Evolutionary conservation across 2,888 invertebrate species (phyloP).

Genomic region (Polymixis flavicincta): DNA sequence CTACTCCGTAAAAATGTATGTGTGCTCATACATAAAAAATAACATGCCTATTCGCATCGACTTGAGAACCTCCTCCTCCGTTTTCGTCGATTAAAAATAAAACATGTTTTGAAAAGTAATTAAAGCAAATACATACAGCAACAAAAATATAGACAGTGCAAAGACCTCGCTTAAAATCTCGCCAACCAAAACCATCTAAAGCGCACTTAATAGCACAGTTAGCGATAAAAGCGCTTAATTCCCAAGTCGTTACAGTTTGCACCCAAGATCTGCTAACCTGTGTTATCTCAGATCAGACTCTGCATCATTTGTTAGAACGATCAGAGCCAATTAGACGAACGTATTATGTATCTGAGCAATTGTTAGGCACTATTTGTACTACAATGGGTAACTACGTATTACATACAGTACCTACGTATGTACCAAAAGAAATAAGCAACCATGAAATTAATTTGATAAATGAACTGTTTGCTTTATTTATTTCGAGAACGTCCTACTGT

Average conservation of each 20-base stretch:
- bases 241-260: constrained; percentile 18
- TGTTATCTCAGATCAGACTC: constrained; percentile 25
- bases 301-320: constrained; percentile 20
- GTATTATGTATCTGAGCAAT: background rate
- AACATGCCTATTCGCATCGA: too few species aligned
- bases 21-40: too few species aligned
- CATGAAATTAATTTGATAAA: too few species aligned
- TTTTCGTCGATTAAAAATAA: too few species aligned
- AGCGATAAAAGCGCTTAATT: constrained; percentile 44
- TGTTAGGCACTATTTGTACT: background rate
- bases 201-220: background rate
- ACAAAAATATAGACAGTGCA: background rate
- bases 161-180: background rate
- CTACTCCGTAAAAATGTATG: too few species aligned
- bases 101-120: background rate
- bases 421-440: too few species aligned
- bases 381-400: background rate
- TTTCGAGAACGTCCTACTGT: too few species aligned
- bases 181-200: background rate
- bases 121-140: too few species aligned
- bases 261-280: constrained; percentile 27
- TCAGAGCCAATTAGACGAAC: constrained; percentile 29
- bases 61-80: too few species aligned
- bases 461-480: too few species aligned
- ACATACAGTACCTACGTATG: too few species aligned